phyloP scores from a whole-genome alignment of 2,888 invertebrate genomes.

The Athalia cordata region DNA sequence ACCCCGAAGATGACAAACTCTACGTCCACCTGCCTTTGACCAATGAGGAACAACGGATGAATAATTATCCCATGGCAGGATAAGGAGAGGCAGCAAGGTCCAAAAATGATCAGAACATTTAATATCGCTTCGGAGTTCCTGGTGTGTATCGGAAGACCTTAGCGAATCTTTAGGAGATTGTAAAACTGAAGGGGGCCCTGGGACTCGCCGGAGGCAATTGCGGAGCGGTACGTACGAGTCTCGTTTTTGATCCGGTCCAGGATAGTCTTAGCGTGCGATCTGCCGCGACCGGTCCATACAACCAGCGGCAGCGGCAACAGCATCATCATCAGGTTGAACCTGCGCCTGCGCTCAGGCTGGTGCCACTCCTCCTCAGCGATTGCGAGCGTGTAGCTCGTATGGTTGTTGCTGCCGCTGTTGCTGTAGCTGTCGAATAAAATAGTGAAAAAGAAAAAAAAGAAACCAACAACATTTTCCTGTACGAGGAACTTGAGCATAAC shows the following conservation, averaged over 20 bases:
- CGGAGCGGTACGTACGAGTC: background rate
- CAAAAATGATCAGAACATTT: too few relatives aligned
- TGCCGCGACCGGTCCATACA: conserved; percentile 26
- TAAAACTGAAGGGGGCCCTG: background rate
- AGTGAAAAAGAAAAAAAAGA: conserved; percentile 14
- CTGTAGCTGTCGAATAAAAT: background rate
- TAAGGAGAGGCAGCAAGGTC: too few relatives aligned
- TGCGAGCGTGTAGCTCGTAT: conserved; percentile 1
- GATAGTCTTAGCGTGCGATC: conserved; percentile 19
- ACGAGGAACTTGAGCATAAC: too few relatives aligned
- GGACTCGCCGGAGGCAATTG: background rate
- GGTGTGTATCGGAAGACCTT: too few relatives aligned
- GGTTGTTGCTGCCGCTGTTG: background rate
- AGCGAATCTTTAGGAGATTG: too few relatives aligned
- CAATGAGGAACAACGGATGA: too few relatives aligned
- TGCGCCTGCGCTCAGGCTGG: conserved; percentile 32
- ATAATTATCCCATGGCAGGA: too few relatives aligned
- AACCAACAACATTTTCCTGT: background rate
- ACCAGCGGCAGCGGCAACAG: background rate
- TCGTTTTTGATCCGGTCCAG: background rate
- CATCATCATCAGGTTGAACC: background rate
- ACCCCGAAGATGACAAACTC: too few relatives aligned
- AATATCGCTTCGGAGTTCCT: too few relatives aligned
- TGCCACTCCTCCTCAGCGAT: conserved; percentile 17
- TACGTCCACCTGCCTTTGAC: too few relatives aligned